Percentiles rank a stretch among this genome's conserved stretches.
These are phyloP conservation scores for Antheraea pernyi DNA, from an alignment of 1,140 invertebrate species.

Conservation along the genomic window DNA sequence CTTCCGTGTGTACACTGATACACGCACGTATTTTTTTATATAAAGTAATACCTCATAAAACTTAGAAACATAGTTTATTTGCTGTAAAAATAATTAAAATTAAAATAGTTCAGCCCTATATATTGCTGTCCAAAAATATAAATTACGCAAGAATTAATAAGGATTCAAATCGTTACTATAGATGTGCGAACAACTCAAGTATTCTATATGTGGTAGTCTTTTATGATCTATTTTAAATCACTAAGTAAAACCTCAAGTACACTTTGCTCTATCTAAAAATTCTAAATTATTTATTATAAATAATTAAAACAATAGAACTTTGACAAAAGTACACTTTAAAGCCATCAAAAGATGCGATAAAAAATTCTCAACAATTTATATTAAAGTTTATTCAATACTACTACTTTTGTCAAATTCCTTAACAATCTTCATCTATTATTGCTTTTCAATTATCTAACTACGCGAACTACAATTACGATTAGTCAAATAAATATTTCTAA, in stretches of 20 bases:
- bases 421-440: conserved; percentile 63
- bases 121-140: conserved; percentile 50
- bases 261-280: conserved; percentile 38
- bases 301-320: conserved; percentile 52
- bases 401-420: conserved; percentile 64
- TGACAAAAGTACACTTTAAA: conserved; percentile 53
- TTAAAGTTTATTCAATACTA: conserved; percentile 29
- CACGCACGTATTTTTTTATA: too few species aligned
- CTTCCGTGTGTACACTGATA: too few species aligned
- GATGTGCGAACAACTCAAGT: background rate
- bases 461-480: conserved; percentile 30
- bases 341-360: conserved; percentile 34
- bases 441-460: conserved; percentile 63
- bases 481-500: conserved; percentile 10
- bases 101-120: conserved; percentile 29
- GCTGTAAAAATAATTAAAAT: background rate
- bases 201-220: background rate
- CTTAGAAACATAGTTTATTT: background rate
- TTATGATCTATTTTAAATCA: background rate
- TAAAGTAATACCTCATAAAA: background rate
- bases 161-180: background rate
- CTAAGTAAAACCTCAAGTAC: conserved; percentile 31
- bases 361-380: conserved; percentile 34
- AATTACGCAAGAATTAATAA: conserved; percentile 22
- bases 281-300: conserved; percentile 34